phyloP scores from a whole-genome alignment of 2,113 vertebrate genomes.

The Brachyhypopomus gauderio region DNA sequence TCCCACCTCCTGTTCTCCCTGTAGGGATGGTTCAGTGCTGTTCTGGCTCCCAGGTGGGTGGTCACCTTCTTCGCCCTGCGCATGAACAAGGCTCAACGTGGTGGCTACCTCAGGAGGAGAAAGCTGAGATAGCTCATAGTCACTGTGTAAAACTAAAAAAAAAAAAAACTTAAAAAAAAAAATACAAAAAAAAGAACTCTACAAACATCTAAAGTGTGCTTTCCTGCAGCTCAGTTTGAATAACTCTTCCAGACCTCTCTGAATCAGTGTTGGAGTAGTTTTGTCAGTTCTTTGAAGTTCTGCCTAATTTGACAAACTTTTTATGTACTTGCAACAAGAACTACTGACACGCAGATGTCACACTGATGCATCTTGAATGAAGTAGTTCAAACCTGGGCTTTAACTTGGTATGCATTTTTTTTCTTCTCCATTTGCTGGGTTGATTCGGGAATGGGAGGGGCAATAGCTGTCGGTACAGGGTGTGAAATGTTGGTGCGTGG shows the following conservation, averaged over 20 bases:
- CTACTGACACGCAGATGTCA: constrained; percentile 33
- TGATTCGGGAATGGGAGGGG: constrained; percentile 19
- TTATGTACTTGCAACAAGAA: constrained; percentile 19
- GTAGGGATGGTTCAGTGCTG: constrained; percentile 78
- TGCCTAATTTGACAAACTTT: constrained; percentile 19
- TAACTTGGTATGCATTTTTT: constrained; percentile 12
- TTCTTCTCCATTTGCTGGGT: background rate
- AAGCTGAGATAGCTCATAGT: constrained; percentile 68
- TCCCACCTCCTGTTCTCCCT: background rate
- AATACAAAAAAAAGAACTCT: background rate
- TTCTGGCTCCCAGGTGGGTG: constrained; percentile 71
- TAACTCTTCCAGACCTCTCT: constrained; percentile 19
- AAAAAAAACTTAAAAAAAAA: too few relatives aligned
- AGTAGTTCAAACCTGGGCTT: constrained; percentile 31
- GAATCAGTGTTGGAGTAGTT: constrained; percentile 42
- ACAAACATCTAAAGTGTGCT: constrained; percentile 12
- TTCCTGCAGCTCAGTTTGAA: background rate
- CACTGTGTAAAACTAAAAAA: background rate
- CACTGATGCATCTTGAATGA: constrained; percentile 32
- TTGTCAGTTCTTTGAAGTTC: constrained; percentile 15
- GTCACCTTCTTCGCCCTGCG: constrained; percentile 66
- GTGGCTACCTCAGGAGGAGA: constrained; percentile 76
- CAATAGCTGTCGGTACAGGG: constrained; percentile 15
- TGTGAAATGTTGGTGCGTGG: constrained; percentile 35
- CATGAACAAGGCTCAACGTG: constrained; percentile 74